These are phyloP conservation scores for Bombus consobrinus DNA, from an alignment of 1,140 invertebrate species.

Conservation along the genomic window DNA sequence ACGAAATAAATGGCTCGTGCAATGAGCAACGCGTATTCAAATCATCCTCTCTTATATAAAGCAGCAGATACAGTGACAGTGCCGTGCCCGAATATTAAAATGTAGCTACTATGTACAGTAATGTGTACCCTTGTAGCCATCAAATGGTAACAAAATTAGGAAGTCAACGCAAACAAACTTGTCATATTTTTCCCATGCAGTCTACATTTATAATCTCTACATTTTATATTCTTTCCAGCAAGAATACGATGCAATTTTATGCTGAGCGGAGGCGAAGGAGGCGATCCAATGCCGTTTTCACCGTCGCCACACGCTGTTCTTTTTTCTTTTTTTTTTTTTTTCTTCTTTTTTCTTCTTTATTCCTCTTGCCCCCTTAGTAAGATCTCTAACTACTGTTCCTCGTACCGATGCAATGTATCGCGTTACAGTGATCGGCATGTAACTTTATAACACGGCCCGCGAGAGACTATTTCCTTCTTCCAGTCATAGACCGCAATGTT, in stretches of 20 bases:
- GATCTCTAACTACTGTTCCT: constrained; percentile 48
- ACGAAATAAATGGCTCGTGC: too few relatives aligned
- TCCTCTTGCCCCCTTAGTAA: not conserved
- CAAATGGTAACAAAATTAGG: too few relatives aligned
- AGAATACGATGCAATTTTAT: constrained; percentile 10
- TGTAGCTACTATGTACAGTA: too few relatives aligned
- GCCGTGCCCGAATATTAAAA: too few relatives aligned
- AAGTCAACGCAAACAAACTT: too few relatives aligned
- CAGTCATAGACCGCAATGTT: constrained; percentile 44
- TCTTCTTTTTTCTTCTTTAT: not conserved
- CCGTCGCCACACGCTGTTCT: not conserved
- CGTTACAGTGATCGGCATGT: constrained; percentile 45
- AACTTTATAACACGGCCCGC: constrained; percentile 40
- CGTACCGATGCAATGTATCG: constrained; percentile 41
- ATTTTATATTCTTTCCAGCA: too few relatives aligned
- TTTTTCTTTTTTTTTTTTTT: not conserved
- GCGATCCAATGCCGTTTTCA: constrained; percentile 42
- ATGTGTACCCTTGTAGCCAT: too few relatives aligned
- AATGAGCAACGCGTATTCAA: too few relatives aligned
- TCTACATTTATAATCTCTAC: too few relatives aligned
- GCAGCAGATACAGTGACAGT: too few relatives aligned
- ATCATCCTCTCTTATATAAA: too few relatives aligned
- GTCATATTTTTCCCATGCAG: too few relatives aligned
- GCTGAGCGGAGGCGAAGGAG: not conserved
- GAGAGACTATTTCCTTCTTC: constrained; percentile 39